phyloP scores from a whole-genome alignment of 2,888 invertebrate genomes.

The Adelphocoris suturalis region DNA sequence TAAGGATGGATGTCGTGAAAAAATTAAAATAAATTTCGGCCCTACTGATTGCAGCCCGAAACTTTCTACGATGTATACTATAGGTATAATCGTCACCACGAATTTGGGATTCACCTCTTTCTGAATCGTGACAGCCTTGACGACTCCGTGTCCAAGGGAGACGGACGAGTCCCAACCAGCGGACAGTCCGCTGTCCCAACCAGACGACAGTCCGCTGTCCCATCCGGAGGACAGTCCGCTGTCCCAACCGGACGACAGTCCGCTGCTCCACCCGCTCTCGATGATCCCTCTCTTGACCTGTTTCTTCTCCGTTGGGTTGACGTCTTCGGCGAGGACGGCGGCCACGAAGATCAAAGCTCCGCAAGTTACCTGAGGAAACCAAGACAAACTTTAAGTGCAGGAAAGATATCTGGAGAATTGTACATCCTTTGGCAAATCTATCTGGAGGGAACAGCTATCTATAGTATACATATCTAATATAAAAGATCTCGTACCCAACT shows the following conservation, averaged over 20 bases:
- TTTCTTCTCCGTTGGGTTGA: not conserved
- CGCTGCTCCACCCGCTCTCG: slow-evolving; percentile 35
- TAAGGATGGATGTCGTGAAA: no score
- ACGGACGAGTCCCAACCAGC: not conserved
- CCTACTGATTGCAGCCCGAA: no score
- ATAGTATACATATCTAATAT: no score
- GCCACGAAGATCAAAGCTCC: slow-evolving; percentile 53
- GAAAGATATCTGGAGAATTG: not conserved
- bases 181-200: not conserved
- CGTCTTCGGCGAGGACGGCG: slow-evolving; percentile 51
- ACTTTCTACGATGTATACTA: no score
- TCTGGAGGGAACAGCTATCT: no score
- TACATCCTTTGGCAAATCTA: no score
- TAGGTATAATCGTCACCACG: no score
- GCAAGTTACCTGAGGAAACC: not conserved
- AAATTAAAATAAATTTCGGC: no score
- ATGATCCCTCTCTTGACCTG: slow-evolving; percentile 21
- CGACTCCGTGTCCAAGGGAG: slow-evolving; percentile 72
- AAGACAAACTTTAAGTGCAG: not conserved
- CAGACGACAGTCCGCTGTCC: slow-evolving; percentile 29
- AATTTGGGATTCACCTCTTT: slow-evolving; percentile 77
- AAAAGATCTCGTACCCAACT: no score
- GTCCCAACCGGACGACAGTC: slow-evolving; percentile 3
- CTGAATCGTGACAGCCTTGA: slow-evolving; percentile 78
- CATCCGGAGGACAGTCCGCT: slow-evolving; percentile 20